Evolutionary conservation across 2,888 invertebrate species (phyloP), one percentile per base, ranked within the genome.

Genomic region (Atethmia centrago): DNA sequence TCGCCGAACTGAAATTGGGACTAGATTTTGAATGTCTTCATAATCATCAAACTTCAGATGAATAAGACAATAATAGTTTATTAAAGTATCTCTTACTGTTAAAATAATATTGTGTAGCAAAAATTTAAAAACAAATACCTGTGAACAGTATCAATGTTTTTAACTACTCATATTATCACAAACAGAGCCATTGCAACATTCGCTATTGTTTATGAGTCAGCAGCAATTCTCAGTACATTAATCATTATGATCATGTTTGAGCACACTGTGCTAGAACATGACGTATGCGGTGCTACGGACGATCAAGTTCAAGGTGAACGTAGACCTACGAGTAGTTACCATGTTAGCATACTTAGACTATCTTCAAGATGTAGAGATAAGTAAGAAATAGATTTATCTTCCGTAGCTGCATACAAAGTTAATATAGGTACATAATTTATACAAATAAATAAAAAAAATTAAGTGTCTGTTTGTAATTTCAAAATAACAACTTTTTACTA

Each of bases 281-380:
- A 80, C 68, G 76, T 79, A 68, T 21, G 12, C 19, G 3, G 14
- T 65, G 53, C 61, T 71, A 62, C 59, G 40, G 31, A 63, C 49
- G 51, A 74, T 45, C 74, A 80, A 84, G 74, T 75, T 83, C 74
- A 85, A 84, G 80, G 84, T 83, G n/a, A 62, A 56, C 47, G 49
- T 58, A 62, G 47, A 56, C 28, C 40, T 68, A 47, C n/a, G n/a
- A n/a, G n/a, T n/a, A n/a, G n/a, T n/a, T n/a, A n/a, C n/a, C n/a
- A n/a, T n/a, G 7, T 76, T 49, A 74, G 71, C 10, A 74, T 70
- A 58, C 28, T 77, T 42, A 42, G 31, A 36, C 21, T 64, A 49
- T 49, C 16, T 36, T 77, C 14, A n/a, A n/a, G 49, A 45, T 56
- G 8, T 40, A 25, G 4, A 72, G n/a, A 58, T 69, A 28, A 19